Percentiles rank a stretch among this genome's conserved stretches.
These are phyloP conservation scores for Himantopus leucocephalus DNA, from an alignment of 2,113 vertebrate genomes.

Conservation along the genomic window DNA sequence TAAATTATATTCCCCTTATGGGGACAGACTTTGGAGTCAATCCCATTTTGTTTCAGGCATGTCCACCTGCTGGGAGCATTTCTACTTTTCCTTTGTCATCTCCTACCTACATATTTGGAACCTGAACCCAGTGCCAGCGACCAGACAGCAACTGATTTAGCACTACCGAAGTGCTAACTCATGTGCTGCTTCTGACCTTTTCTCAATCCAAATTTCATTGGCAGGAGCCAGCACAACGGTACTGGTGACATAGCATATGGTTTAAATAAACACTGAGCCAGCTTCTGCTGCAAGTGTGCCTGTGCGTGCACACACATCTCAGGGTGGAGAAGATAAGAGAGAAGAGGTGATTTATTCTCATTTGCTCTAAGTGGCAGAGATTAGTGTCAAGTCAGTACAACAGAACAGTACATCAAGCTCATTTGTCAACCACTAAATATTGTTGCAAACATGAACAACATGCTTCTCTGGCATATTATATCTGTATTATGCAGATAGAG, in stretches of 20 bases:
- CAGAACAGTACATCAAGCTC: constrained; percentile 63
- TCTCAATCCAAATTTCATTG: background rate
- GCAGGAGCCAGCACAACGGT: background rate
- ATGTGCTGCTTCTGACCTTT: background rate
- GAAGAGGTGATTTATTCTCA: constrained; percentile 64
- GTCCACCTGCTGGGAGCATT: background rate
- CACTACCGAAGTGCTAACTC: background rate
- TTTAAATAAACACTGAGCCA: background rate
- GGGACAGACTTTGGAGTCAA: background rate
- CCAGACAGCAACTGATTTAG: background rate
- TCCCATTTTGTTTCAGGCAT: background rate
- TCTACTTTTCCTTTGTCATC: background rate
- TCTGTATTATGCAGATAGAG: constrained; percentile 55
- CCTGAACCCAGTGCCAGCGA: background rate
- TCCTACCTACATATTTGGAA: background rate
- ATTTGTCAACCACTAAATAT: constrained; percentile 71
- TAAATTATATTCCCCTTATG: background rate
- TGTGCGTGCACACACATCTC: background rate
- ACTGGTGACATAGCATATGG: background rate
- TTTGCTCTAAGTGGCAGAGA: constrained; percentile 65
- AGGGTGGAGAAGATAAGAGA: constrained; percentile 21
- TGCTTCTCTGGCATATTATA: constrained; percentile 54
- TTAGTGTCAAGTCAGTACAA: constrained; percentile 65
- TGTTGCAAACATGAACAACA: constrained; percentile 62
- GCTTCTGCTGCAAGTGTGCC: background rate